Conservation (phyloP, 2,888 invertebrate species). For the Rhogogaster chlorosoma region DNA sequence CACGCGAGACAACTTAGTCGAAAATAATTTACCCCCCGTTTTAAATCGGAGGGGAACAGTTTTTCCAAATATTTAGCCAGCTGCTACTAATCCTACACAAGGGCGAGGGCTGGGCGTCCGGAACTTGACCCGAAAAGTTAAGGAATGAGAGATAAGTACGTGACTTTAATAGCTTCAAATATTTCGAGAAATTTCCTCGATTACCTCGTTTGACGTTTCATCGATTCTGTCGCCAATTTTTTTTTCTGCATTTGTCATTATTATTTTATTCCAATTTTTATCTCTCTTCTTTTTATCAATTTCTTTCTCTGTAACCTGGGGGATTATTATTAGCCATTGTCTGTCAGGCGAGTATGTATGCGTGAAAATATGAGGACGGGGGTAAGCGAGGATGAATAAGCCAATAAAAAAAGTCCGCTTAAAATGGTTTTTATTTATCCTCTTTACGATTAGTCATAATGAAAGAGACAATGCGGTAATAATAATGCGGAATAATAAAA, state of each 20-base stretch:
- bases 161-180: background rate
- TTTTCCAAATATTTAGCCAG: constrained; percentile 40
- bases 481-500: constrained; percentile 16
- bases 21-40: background rate
- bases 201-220: too few species aligned
- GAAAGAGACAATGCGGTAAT: background rate
- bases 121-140: background rate
- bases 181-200: background rate
- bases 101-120: background rate
- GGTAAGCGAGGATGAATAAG: background rate
- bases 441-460: constrained; percentile 7
- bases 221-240: too few species aligned
- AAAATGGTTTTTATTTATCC: background rate
- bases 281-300: too few species aligned
- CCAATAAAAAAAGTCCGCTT: background rate
- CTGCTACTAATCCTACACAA: background rate
- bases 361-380: background rate
- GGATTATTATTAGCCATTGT: background rate
- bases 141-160: background rate
- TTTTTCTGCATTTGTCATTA: too few species aligned
- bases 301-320: background rate
- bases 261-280: too few species aligned
- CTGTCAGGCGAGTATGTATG: background rate
- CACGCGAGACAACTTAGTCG: background rate
- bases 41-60: background rate